Base-by-base conservation (phyloP, 1,140 invertebrate species). In the Danaus melanippus region DNA sequence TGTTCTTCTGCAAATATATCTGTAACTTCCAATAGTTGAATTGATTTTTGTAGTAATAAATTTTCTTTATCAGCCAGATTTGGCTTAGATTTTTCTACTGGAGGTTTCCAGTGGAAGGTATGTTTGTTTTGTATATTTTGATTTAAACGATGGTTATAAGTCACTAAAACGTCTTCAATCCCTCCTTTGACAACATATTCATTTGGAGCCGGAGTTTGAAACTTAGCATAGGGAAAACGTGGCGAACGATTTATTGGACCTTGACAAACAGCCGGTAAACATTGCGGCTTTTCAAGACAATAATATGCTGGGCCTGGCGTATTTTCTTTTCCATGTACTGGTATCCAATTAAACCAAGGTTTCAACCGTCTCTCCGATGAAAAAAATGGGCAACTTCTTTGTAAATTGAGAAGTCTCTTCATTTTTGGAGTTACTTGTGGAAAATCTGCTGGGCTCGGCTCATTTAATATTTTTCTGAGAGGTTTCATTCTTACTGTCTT, bases 311-410 rank as follows among this genome's bases (percentile, higher is more conserved):
- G 82, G 0, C 80, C 79, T 44, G 77, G 79, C 0, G 74, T 76
- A 48, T 62, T 58, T 4, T 55, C 43, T 46, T 58, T 62, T n/a
- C 62, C 66, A 56, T 69, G 54, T 32, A 84, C 58, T 11, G 77
- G 62, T 46, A 82, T 67, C 65, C 69, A 77, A 57, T 78, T 72
- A 58, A 70, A 62, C 82, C 82, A 85, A n/a, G 70, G 72, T 39
- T 62, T 50, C 64, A 85, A 81, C 52, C 80, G 69, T 6, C 64
- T 69, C 45, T 76, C 66, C 42, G 80, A 82, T 40, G 79, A 69
- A 53, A 39, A 67, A 55, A 86, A 86, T 9, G 80, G 80, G 50
- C 69, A 62, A 21, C 41, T 11, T 21, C 63, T 61, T 62, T 82
- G 79, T 21, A 70, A 46, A 42, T 60, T 51, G 12, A 15, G 2